Evolutionary conservation across 2,113 vertebrate species (phyloP).

Genomic region (Platichthys flesus): DNA sequence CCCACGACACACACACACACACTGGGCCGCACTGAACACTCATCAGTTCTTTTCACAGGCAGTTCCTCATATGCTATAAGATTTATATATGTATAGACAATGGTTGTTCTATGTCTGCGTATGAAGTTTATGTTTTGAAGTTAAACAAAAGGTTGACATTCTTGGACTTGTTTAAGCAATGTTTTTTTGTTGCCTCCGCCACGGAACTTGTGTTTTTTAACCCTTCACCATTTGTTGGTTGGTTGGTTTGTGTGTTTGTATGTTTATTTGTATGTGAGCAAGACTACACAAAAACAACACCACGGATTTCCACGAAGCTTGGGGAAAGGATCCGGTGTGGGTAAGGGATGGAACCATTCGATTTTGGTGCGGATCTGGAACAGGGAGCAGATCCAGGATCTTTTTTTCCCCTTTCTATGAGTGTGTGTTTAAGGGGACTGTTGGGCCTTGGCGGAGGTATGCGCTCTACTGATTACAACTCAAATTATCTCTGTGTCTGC

Average conservation of each 20-base stretch:
- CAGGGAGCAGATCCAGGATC: neutral
- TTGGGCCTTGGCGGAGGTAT: no score
- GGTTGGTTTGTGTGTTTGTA: no score
- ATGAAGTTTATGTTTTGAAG: conserved; percentile 23
- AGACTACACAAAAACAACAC: neutral
- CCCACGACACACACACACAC: conserved; percentile 26
- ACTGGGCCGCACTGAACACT: conserved; percentile 76
- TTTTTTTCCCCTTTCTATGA: no score
- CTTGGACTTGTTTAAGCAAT: conserved; percentile 5
- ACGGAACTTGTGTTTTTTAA: neutral
- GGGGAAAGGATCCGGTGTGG: neutral
- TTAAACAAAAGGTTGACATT: conserved; percentile 16
- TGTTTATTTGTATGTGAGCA: neutral
- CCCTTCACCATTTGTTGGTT: no score
- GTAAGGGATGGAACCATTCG: no score
- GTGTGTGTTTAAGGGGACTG: no score
- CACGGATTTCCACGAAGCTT: neutral
- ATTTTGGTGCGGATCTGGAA: no score
- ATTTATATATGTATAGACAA: neutral
- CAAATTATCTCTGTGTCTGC: neutral
- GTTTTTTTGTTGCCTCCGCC: neutral
- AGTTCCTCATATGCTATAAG: conserved; percentile 32
- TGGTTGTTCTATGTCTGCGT: conserved; percentile 22
- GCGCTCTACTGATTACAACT: no score
- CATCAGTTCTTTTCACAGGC: conserved; percentile 36